A percentile compares a stretch with the other conserved stretches of the same genome.
Conservation (phyloP, 2,888 invertebrate species). For the Ditylenchus weischeri region DNA sequence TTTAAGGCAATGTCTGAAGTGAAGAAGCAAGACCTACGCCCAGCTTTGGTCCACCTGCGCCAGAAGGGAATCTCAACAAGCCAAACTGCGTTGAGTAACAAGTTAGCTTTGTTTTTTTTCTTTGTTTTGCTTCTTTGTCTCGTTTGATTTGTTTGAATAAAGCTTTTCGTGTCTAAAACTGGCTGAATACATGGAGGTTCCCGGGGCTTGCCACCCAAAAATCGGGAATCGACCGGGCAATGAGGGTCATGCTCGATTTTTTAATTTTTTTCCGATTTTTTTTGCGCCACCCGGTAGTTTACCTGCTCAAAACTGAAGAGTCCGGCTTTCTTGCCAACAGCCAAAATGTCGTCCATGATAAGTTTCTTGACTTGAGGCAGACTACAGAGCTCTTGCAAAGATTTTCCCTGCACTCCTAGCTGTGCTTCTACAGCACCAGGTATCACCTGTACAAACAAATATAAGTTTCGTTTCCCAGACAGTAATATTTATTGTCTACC, state of each 20-base stretch:
- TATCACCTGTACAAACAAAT: slow-evolving; percentile 17
- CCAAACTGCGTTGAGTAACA: no score
- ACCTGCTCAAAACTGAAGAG: slow-evolving; percentile 84
- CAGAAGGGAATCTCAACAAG: no score
- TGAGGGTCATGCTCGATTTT: no score
- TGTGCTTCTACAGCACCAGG: slow-evolving; percentile 38
- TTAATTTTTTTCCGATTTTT: no score
- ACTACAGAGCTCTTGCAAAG: slow-evolving; percentile 49
- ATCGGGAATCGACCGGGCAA: no score
- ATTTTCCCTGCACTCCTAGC: slow-evolving; percentile 29
- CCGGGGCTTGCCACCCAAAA: no score
- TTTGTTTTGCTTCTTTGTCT: no score
- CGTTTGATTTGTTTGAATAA: neutral
- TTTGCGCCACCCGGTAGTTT: slow-evolving; percentile 59
- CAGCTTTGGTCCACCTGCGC: no score
- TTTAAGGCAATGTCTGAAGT: no score
- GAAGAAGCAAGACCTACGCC: no score
- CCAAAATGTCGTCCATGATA: slow-evolving; percentile 81
- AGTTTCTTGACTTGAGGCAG: slow-evolving; percentile 73
- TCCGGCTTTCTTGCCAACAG: slow-evolving; percentile 82
- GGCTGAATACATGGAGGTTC: no score
- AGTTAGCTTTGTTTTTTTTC: no score
- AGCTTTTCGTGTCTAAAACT: slow-evolving; percentile 82
- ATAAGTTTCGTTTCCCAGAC: neutral
- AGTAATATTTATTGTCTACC: slow-evolving; percentile 61